These are phyloP conservation scores for Girardinichthys multiradiatus DNA, from an alignment of 2,113 vertebrate species.

Conservation along the genomic window DNA sequence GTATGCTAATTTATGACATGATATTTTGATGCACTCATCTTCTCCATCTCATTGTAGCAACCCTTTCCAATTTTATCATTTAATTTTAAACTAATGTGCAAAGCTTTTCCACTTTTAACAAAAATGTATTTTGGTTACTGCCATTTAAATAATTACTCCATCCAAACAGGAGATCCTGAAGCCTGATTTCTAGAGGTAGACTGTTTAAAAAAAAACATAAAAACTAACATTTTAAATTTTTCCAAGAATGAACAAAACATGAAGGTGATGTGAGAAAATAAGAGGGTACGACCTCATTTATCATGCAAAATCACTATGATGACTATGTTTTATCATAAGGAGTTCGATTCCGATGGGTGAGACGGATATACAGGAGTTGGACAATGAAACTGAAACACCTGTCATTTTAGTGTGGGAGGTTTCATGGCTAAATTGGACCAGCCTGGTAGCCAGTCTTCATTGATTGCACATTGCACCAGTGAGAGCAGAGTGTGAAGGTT, in stretches of 20 bases:
- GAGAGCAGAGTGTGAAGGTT: too few species aligned
- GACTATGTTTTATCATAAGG: conserved; percentile 66
- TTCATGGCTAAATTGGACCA: too few species aligned
- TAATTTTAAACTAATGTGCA: conserved; percentile 30
- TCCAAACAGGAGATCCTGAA: conserved; percentile 57
- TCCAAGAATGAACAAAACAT: conserved; percentile 30
- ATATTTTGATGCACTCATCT: conserved; percentile 63
- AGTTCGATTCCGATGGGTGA: conserved; percentile 53
- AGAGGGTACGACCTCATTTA: conserved; percentile 63
- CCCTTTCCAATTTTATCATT: conserved; percentile 35
- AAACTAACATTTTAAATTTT: conserved; percentile 46
- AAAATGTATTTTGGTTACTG: conserved; percentile 43
- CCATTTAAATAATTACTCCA: conserved; percentile 50
- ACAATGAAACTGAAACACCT: too few species aligned
- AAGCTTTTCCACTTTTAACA: conserved; percentile 62
- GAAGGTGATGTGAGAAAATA: conserved; percentile 59
- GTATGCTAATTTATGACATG: conserved; percentile 66
- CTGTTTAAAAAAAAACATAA: conserved; percentile 58
- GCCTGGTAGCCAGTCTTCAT: too few species aligned
- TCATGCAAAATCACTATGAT: conserved; percentile 73
- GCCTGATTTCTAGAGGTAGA: conserved; percentile 66
- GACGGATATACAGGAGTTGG: conserved; percentile 38
- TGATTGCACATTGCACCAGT: too few species aligned
- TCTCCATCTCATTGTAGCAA: conserved; percentile 70
- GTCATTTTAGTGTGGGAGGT: too few species aligned